phyloP scores from a whole-genome alignment of 2,888 invertebrate genomes.

The Eumacrocentrus americanus region DNA sequence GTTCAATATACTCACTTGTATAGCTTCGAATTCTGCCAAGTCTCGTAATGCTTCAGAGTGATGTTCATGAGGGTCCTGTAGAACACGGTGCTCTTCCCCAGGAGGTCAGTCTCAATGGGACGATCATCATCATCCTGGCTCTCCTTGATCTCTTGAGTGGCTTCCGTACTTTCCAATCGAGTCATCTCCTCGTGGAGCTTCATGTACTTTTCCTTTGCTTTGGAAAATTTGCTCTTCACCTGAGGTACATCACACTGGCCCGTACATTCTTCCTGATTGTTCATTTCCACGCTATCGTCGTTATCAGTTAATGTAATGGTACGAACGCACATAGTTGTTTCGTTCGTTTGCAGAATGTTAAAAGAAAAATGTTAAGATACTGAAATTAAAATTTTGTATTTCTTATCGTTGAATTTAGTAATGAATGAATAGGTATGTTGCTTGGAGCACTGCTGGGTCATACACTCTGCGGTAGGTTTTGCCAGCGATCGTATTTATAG shows the following conservation, averaged over 20 bases:
- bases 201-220: conserved; percentile 51
- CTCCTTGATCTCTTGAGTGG: neutral
- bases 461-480: neutral
- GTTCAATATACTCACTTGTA: conserved; percentile 62
- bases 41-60: conserved; percentile 57
- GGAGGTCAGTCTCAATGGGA: conserved; percentile 53
- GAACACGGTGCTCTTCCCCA: conserved; percentile 63
- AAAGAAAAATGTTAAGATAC: too few relatives aligned
- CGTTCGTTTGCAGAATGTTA: too few relatives aligned
- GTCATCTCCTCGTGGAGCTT: conserved; percentile 49
- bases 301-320: conserved; percentile 39
- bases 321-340: conserved; percentile 47
- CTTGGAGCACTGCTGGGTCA: neutral
- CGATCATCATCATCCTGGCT: conserved; percentile 38
- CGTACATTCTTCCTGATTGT: too few relatives aligned
- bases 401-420: too few relatives aligned
- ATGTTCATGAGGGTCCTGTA: conserved; percentile 62
- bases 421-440: neutral
- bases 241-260: neutral
- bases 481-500: neutral
- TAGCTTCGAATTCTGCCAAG: conserved; percentile 62
- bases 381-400: too few relatives aligned
- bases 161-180: conserved; percentile 31
- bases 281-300: too few relatives aligned
- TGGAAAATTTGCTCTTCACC: conserved; percentile 37